Evolutionary conservation across 2,888 invertebrate species (phyloP).

Genomic region (Chydorus sphaericus): DNA sequence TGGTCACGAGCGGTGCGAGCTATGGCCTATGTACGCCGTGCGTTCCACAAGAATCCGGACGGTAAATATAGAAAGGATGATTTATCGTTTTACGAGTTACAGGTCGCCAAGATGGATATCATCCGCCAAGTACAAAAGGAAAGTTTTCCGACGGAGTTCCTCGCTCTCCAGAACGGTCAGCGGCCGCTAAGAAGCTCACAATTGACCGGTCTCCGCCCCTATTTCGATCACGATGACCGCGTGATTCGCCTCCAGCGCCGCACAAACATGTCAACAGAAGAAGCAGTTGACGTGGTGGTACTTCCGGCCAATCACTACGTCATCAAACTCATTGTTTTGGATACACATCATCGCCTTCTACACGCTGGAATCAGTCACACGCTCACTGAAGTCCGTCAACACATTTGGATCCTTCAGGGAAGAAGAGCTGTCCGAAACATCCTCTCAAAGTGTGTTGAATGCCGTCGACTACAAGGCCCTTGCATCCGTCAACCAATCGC

Average conservation of each 20-base stretch:
- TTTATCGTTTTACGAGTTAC: not conserved
- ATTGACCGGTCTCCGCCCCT: not conserved
- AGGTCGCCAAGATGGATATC: not conserved
- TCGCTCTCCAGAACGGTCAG: not conserved
- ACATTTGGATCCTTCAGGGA: conserved; percentile 16
- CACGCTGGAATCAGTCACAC: conserved; percentile 16
- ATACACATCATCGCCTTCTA: not conserved
- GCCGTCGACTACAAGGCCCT: conserved; percentile 9
- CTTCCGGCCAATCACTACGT: not conserved
- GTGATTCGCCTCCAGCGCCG: not conserved
- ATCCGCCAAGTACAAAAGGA: not conserved
- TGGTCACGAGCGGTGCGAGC: not conserved
- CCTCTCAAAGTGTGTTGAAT: conserved; percentile 12
- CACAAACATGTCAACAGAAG: no score
- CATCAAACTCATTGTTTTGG: not conserved
- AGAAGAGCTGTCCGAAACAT: conserved; percentile 14
- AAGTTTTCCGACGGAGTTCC: not conserved
- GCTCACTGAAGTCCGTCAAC: conserved; percentile 14
- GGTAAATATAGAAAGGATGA: not conserved
- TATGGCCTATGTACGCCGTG: not conserved
- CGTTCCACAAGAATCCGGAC: not conserved
- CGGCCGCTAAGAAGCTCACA: not conserved
- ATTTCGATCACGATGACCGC: not conserved
- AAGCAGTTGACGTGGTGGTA: not conserved
- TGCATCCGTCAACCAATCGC: not conserved